A percentile compares a stretch with the other conserved stretches of the same genome.
These are phyloP conservation scores for Capitella teleta DNA, from an alignment of 1,140 invertebrate genomes.

Conservation along the genomic window DNA sequence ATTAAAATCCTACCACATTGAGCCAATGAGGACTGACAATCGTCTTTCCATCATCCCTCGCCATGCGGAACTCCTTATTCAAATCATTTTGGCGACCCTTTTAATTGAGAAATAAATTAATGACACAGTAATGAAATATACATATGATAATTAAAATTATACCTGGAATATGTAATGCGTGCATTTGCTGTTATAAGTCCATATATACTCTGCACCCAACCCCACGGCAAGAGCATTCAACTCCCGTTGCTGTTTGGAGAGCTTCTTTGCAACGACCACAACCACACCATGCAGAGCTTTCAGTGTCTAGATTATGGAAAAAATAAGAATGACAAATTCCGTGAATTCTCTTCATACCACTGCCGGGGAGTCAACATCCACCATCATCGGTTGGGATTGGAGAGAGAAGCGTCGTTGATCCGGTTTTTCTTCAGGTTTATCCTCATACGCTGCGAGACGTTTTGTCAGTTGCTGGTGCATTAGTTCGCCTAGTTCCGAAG, in stretches of 20 bases:
- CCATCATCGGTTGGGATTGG: no score
- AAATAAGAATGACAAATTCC: no score
- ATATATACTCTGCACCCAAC: conserved; percentile 43
- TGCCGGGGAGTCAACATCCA: no score
- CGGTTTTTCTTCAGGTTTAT: no score
- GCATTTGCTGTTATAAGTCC: conserved; percentile 34
- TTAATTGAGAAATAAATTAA: conserved; percentile 10
- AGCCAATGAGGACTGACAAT: conserved; percentile 46
- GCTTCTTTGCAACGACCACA: conserved; percentile 39
- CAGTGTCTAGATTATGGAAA: no score
- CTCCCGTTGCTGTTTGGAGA: conserved; percentile 34
- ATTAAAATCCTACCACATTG: conserved; percentile 28
- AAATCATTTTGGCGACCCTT: conserved; percentile 40
- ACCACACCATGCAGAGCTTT: conserved; percentile 37
- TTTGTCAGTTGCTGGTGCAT: no score
- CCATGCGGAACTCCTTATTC: conserved; percentile 40
- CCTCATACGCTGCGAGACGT: no score
- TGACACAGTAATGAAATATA: neutral
- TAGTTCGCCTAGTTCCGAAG: no score
- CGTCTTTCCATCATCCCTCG: conserved; percentile 37
- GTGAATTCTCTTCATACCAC: no score
- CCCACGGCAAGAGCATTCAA: conserved; percentile 34
- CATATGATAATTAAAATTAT: conserved; percentile 1
- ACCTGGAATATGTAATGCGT: conserved; percentile 45
- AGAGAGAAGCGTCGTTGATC: no score